Evolutionary conservation across 2,797 vertebrate genomes (phyloP).

Genomic region (Amblyraja radiata): DNA sequence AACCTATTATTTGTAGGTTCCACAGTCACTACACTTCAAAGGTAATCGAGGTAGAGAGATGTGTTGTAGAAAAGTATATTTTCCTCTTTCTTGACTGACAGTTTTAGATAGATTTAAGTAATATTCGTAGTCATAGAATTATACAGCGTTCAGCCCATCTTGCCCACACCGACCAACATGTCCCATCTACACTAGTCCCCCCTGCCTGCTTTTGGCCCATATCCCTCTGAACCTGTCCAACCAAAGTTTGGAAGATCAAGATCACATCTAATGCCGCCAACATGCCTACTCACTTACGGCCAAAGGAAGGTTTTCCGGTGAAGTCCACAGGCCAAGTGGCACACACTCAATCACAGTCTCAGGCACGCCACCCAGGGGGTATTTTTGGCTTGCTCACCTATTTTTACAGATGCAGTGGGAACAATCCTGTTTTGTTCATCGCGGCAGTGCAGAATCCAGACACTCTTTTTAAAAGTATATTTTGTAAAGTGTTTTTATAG

Average conservation of each 20-base stretch:
- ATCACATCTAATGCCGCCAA: background rate
- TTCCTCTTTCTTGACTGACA: background rate
- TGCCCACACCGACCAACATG: no score
- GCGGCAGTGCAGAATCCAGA: background rate
- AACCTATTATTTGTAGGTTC: background rate
- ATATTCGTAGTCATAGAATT: no score
- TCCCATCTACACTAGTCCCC: no score
- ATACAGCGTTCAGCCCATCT: no score
- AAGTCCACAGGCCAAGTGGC: slow-evolving; percentile 8
- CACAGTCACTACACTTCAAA: background rate
- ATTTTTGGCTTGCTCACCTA: slow-evolving; percentile 24
- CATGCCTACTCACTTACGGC: background rate
- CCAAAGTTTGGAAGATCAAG: background rate
- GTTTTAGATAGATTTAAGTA: background rate
- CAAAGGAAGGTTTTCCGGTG: background rate
- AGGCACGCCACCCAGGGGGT: background rate
- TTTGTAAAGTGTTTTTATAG: background rate
- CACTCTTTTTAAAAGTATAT: background rate
- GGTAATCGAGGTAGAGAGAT: background rate
- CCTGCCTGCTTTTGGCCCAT: no score
- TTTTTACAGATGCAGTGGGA: slow-evolving; percentile 15
- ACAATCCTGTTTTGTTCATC: slow-evolving; percentile 6
- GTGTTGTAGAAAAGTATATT: background rate
- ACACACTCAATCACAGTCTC: background rate
- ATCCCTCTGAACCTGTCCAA: no score